Percentiles rank a stretch among this genome's conserved stretches.
Conservation (phyloP, 2,113 vertebrate species). For the Calyptommatus sinebrachiatus region DNA sequence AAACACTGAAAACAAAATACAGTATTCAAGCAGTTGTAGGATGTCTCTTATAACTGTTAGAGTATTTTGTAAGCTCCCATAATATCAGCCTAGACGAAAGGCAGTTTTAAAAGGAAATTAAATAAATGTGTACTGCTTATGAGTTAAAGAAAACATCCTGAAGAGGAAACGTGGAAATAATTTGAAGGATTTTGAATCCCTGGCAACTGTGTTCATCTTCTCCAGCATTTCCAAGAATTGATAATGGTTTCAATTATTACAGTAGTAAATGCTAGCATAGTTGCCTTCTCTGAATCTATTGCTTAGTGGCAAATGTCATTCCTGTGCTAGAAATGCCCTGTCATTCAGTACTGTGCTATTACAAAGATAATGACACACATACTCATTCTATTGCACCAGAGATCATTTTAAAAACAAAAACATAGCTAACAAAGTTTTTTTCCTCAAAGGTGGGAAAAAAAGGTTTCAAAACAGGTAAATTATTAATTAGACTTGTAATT, state of each 20-base stretch:
- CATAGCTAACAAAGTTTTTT: not conserved
- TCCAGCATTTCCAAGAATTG: not conserved
- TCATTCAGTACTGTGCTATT: not conserved
- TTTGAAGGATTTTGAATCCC: not conserved
- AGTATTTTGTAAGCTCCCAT: too few species aligned
- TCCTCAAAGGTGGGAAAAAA: too few species aligned
- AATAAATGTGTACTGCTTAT: not conserved
- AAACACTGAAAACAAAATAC: too few species aligned
- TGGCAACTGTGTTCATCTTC: not conserved
- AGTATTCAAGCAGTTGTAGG: too few species aligned
- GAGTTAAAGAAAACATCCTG: not conserved
- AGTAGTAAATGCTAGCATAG: not conserved
- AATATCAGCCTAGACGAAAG: too few species aligned
- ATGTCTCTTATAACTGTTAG: too few species aligned
- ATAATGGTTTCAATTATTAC: not conserved
- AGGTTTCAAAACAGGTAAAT: not conserved
- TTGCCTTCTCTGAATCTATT: not conserved
- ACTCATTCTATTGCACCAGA: not conserved
- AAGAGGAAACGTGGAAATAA: not conserved
- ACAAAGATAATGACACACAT: not conserved
- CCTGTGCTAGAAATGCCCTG: not conserved
- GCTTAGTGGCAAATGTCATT: not conserved
- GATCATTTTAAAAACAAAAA: not conserved
- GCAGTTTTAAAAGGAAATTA: too few species aligned
- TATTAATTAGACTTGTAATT: not conserved